Base-by-base conservation (phyloP, 2,888 invertebrate species). In the Cheilosia vernalis region DNA sequence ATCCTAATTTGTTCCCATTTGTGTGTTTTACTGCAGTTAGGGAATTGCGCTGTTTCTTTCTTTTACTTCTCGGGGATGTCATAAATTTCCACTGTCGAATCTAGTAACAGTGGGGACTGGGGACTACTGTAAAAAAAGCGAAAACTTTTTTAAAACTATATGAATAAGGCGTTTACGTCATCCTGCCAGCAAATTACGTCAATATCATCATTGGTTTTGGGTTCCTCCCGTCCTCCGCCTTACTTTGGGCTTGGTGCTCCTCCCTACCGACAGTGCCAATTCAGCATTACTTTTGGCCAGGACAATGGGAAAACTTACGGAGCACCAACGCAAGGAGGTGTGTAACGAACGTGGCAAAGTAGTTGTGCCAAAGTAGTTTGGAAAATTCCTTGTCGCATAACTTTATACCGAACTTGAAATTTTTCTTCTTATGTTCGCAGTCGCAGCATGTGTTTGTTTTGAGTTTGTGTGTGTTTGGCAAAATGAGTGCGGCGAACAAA, bases 141-240 rank as follows among this genome's bases (percentile, higher is more conserved):
- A 10, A 6, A 60, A 66, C 60, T 42, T 77, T 67, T 67, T 53
- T 51, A 44, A 66, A 85, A 85, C 80, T 81, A 80, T 81, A 80
- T 81, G 80, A 85, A 81, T 76, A 81, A 81, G 80, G 76, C 81
- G 64, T 85, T 80, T 81, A 85, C 64, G 84, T 81, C 80, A 76
- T 76, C 76, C 56, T 51, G 74, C 33, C 83, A 69, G 63, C 73
- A 84, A 84, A 85, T 80, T 81, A 70, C 70, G 74, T 81, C 81
- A 81, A 81, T 80, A 70, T 70, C 58, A 56, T 15, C 47, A 56
- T 40, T 63, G 47, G 40, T 60, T 76, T 56, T 42, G n/a, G 27
- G 42, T 5, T 42, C 0, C 9, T 44, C 17, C 27, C n/a, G 1
- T 42, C 0, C 9, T 44, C 17, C 27, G 42, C n/a, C 56, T 37